Conservation (phyloP, 2,113 vertebrate species). For the Bagarius yarrelli region DNA sequence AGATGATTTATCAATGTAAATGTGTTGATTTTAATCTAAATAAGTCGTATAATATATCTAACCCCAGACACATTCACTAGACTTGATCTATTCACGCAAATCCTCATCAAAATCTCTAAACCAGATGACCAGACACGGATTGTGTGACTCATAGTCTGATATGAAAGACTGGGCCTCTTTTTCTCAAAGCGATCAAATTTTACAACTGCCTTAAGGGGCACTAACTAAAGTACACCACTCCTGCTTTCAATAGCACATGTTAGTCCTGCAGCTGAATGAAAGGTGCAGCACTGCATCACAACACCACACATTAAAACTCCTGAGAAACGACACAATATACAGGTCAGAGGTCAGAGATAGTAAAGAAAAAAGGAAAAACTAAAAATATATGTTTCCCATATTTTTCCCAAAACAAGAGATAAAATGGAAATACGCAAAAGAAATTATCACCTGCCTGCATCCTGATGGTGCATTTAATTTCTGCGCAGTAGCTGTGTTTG, state of each 20-base stretch:
- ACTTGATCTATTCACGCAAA: not conserved
- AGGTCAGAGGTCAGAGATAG: not conserved
- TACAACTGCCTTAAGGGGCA: constrained; percentile 38
- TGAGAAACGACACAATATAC: constrained; percentile 6
- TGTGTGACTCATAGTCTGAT: constrained; percentile 19
- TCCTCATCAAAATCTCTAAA: not conserved
- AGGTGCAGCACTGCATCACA: constrained; percentile 46
- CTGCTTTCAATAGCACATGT: constrained; percentile 30
- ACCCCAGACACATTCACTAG: not conserved
- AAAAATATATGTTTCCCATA: not conserved
- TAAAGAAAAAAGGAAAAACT: not conserved
- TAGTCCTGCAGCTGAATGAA: constrained; percentile 39
- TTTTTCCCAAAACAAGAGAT: not conserved
- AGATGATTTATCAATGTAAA: not conserved
- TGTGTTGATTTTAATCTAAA: not conserved
- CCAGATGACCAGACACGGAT: not conserved
- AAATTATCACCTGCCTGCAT: not conserved
- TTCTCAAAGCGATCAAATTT: constrained; percentile 43
- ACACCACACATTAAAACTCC: constrained; percentile 23
- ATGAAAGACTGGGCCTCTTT: constrained; percentile 19
- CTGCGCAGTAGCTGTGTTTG: not conserved
- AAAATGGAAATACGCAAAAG: not conserved
- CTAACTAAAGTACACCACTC: constrained; percentile 3
- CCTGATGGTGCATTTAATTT: not conserved
- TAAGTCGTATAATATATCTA: not conserved